phyloP scores from a whole-genome alignment of 2,888 invertebrate species.

The Drosophila mercatorum region DNA sequence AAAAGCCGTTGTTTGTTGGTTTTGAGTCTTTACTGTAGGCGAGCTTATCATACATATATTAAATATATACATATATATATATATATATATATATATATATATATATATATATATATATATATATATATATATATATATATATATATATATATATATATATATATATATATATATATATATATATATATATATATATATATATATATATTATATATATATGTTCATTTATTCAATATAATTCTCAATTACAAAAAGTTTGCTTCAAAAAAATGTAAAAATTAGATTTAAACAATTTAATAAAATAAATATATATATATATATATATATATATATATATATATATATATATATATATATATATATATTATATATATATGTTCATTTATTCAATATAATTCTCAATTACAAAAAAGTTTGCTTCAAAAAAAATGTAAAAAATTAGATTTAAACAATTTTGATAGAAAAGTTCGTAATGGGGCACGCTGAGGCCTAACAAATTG shows the following conservation, averaged over 20 bases:
- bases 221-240: too few species aligned
- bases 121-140: too few species aligned
- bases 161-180: too few species aligned
- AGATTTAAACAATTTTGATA: slow-evolving; percentile 1
- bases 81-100: slow-evolving; percentile 12
- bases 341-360: slow-evolving; percentile 2
- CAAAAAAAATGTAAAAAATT: slow-evolving; percentile 24
- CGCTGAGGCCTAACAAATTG: not conserved
- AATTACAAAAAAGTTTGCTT: slow-evolving; percentile 59
- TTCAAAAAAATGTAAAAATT: too few species aligned
- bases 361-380: slow-evolving; percentile 19
- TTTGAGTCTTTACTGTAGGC: not conserved
- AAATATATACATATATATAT: slow-evolving; percentile 21
- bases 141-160: too few species aligned
- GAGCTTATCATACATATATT: not conserved
- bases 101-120: slow-evolving; percentile 7
- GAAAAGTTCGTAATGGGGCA: not conserved
- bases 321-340: slow-evolving; percentile 16
- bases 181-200: too few species aligned
- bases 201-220: too few species aligned
- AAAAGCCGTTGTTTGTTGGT: not conserved
- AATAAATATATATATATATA: slow-evolving; percentile 19
- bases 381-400: slow-evolving; percentile 51
- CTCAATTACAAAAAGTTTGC: too few species aligned
- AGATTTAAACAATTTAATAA: too few species aligned